These are phyloP conservation scores for Siphlonurus alternatus DNA, from an alignment of 2,888 invertebrate genomes.

Conservation along the genomic window DNA sequence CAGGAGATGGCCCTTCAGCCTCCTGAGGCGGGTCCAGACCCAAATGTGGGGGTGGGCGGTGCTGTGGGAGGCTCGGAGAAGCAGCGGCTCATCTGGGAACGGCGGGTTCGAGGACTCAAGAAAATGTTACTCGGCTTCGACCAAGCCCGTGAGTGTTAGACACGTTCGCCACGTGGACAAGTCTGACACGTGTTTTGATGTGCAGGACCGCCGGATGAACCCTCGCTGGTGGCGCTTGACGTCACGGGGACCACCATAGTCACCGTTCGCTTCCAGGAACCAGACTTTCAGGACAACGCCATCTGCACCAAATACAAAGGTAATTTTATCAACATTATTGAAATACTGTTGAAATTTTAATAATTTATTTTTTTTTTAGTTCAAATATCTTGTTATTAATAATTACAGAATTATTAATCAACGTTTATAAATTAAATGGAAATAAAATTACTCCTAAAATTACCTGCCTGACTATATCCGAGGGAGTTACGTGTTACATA, in stretches of 20 bases:
- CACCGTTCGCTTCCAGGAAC: conserved; percentile 47
- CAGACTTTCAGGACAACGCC: conserved; percentile 51
- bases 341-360: not conserved
- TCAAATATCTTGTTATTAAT: conserved; percentile 5
- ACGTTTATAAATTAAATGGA: too few relatives aligned
- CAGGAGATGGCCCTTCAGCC: conserved; percentile 49
- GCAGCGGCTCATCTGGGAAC: conserved; percentile 75
- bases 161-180: not conserved
- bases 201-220: conserved; percentile 58
- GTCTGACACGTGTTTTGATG: not conserved
- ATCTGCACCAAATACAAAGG: conserved; percentile 85
- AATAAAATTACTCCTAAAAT: too few relatives aligned
- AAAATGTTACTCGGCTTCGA: conserved; percentile 76
- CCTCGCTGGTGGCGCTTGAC: conserved; percentile 61
- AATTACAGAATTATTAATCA: not conserved
- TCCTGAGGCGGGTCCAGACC: conserved; percentile 1
- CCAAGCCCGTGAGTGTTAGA: conserved; percentile 43
- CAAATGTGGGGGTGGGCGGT: conserved; percentile 24
- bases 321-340: conserved; percentile 23
- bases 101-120: conserved; percentile 59
- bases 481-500: too few relatives aligned
- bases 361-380: not conserved
- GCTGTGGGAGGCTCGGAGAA: conserved; percentile 66
- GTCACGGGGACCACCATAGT: conserved; percentile 49
- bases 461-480: too few relatives aligned